Conservation (phyloP, 2,113 vertebrate species). For the Xenopus laevis region DNA sequence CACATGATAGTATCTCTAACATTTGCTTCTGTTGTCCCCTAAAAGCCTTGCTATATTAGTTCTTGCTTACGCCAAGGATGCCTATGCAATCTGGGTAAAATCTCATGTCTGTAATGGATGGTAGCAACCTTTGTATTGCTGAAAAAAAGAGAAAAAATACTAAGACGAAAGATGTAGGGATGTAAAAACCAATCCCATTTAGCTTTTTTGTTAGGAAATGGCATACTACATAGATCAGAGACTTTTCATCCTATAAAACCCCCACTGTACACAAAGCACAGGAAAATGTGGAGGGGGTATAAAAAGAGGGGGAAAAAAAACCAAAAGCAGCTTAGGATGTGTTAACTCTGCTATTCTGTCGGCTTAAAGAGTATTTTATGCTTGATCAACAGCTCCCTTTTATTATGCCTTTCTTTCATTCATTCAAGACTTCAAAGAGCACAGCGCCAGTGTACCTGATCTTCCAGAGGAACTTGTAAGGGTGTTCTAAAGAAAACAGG, state of each 20-base stretch:
- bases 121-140: constrained; percentile 33
- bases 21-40: not conserved
- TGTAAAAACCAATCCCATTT: constrained; percentile 75
- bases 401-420: constrained; percentile 82
- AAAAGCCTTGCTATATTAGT: not conserved
- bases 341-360: constrained; percentile 84
- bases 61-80: not conserved
- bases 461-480: constrained; percentile 72
- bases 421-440: constrained; percentile 80
- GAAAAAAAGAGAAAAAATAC: constrained; percentile 45
- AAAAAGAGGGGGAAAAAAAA: not conserved
- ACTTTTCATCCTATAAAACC: constrained; percentile 76
- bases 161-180: constrained; percentile 46
- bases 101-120: constrained; percentile 28
- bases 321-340: constrained; percentile 82
- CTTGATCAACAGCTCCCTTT: constrained; percentile 83
- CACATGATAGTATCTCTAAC: not conserved
- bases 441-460: constrained; percentile 78
- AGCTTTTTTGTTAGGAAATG: constrained; percentile 67
- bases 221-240: constrained; percentile 81
- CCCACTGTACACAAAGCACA: constrained; percentile 82
- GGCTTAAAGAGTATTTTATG: constrained; percentile 86
- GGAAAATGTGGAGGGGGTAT: constrained; percentile 70
- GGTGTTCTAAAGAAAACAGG: constrained; percentile 75
- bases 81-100: constrained; percentile 25